Conservation (phyloP, 2,797 vertebrate genomes). For the Tinamus major region DNA sequence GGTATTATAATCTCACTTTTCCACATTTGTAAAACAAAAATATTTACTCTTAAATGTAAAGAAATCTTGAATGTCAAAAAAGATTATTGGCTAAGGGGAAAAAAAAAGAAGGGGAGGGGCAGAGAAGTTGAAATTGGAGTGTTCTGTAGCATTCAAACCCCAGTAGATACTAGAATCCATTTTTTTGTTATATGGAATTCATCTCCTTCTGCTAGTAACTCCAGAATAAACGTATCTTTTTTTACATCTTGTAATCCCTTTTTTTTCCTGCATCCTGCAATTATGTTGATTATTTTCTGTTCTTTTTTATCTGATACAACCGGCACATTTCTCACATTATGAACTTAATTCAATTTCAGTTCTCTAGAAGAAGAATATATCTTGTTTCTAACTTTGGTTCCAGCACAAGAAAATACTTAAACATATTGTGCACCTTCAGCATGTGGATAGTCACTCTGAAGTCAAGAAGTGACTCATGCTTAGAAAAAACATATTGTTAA, state of each 20-base stretch:
- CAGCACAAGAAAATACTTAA: not conserved
- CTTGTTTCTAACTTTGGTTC: not conserved
- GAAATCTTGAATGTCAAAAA: not conserved
- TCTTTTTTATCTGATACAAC: not conserved
- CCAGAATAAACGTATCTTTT: not conserved
- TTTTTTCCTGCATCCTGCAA: not conserved
- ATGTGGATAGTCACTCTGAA: constrained; percentile 25
- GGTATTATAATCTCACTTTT: not conserved
- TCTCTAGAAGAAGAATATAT: not conserved
- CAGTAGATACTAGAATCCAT: not conserved
- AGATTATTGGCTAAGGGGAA: not conserved
- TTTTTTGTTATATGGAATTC: not conserved
- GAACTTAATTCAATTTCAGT: not conserved
- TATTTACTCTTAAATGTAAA: not conserved
- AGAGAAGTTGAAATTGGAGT: not conserved
- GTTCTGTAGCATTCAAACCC: not conserved
- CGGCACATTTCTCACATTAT: not conserved
- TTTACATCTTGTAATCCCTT: not conserved
- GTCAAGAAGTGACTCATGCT: constrained; percentile 51
- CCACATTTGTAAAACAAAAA: not conserved
- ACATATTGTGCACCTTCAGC: constrained; percentile 19
- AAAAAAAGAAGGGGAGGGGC: not conserved
- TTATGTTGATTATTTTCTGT: not conserved
- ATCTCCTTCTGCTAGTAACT: not conserved
- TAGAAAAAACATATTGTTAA: constrained; percentile 30